Evolutionary conservation across 1,140 invertebrate genomes (phyloP), one percentile per base, ranked within the genome.

Genomic region (Mercenaria mercenaria): DNA sequence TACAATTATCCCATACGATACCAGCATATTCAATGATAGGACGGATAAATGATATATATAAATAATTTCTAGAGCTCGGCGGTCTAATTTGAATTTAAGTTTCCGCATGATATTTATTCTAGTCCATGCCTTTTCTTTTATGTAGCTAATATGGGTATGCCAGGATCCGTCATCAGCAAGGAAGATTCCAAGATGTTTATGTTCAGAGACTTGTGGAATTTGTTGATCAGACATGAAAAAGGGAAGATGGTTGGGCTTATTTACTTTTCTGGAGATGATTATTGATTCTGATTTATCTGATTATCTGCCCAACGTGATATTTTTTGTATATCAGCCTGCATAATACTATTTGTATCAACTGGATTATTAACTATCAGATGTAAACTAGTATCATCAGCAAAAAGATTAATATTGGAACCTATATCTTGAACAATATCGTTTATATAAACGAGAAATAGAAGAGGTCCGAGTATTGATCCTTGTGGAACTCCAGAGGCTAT

Each of bases 11-110:
- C 67, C 43, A 91, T 1, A 91, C 52, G 10, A 88, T 34, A 43
- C 81, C 79, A 8, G 77, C 79, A 88, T 91, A 91, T 72, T 91
- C 90, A 0, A 88, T 18, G 23, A 88, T 67, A 37, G 79, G 69
- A 15, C 84, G 11, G n/a, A 88, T 23, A 77, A 91, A 82, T 15
- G 43, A 74, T 47, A 83, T 82, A n/a, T n/a, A 67, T 91, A 91
- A 15, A 91, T 61, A 29, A 34, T 83, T n/a, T 83, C 76, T 1
- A 88, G n/a, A 13, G 83, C 34, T 83, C 61, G 39, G 11, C 90
- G 47, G 26, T 67, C 29, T 20, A 82, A 11, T 39, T 1, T 43
- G 23, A 47, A 88, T 47, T 82, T 77, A 23, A 88, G n/a, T 52
- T 26, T 72, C 72, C 26, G 23, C 23, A 84, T 61, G 4, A 74